Evolutionary conservation across 35 echinoderm and acorn worm genomes (phyloP).

Genomic region (Eucidaris tribuloides): DNA sequence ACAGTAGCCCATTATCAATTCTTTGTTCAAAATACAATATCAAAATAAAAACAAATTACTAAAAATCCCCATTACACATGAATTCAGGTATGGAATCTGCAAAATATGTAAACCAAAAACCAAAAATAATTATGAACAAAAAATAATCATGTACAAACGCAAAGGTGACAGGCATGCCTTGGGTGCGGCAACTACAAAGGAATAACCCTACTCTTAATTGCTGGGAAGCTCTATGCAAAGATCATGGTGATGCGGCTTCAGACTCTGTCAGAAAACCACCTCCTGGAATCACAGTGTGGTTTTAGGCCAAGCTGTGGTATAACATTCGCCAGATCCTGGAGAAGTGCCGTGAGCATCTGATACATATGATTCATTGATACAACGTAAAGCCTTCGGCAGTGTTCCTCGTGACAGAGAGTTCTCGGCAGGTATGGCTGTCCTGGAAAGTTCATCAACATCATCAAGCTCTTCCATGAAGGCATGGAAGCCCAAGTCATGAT

Average conservation of each 20-base stretch:
- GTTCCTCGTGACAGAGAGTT: neutral
- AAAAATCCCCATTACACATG: no score
- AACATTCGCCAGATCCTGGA: slow-evolving; percentile 38
- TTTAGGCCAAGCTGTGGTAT: slow-evolving; percentile 4
- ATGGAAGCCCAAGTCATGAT: slow-evolving; percentile 14
- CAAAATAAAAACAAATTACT: no score
- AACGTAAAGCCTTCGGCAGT: slow-evolving; percentile 17
- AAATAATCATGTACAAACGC: slow-evolving; percentile 11
- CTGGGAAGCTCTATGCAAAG: slow-evolving; percentile 20
- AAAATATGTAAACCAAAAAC: no score
- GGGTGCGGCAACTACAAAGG: neutral
- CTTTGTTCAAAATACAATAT: no score
- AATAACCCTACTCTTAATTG: neutral
- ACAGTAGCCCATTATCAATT: no score
- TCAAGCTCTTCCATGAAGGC: slow-evolving; percentile 31
- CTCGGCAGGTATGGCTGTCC: slow-evolving; percentile 37
- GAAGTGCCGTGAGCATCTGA: slow-evolving; percentile 25
- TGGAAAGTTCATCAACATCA: slow-evolving; percentile 19
- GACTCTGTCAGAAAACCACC: neutral
- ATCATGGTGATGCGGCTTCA: slow-evolving; percentile 4
- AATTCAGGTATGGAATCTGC: no score
- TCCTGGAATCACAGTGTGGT: slow-evolving; percentile 13
- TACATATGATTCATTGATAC: slow-evolving; percentile 18
- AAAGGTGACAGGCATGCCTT: slow-evolving; percentile 2
- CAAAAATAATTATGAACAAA: no score